Evolutionary conservation across 1,140 invertebrate genomes (phyloP), one percentile per base, ranked within the genome.

Genomic region (Bombus vancouverensis): DNA sequence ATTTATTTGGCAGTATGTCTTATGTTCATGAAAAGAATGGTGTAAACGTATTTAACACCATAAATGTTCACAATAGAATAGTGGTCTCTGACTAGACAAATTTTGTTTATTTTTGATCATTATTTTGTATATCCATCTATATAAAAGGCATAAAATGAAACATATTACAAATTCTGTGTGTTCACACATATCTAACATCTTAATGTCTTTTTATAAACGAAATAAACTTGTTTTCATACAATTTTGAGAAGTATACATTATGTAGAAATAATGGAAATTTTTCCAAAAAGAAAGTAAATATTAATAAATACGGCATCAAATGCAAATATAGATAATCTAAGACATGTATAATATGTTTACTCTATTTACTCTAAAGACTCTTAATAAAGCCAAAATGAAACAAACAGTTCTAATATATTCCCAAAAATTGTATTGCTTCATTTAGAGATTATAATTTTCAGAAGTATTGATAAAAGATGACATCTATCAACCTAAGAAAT

Each of bases 1-100:
- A 68, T 15, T 28, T 44, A 66, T 59, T 85, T 75, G 84, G 84
- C 79, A 85, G 84, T 85, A 81, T 25, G n/a, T 74, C 10, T 81
- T 57, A 62, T 28, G 44, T 59, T 80, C 32, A 59, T 37, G 22
- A 22, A 42, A 15, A 37, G 22, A 18, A 59, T 25, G 25, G 28
- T 44, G 15, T 66, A 32, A 32, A 70, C 44, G 22, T 32, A 47
- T 39, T 62, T 73, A n/a, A 73, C 3, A 39, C 8, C 22, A 65
- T 65, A 37, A 39, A 39, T 62, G 39, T 80, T 39, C 25, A 28
- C 28, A 57, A 65, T n/a, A 66, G 22, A 59, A 15, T 44, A 66
- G 84, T 85, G 79, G 78, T 39, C 71, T 85, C 78, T 32, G 78
- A 74, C 70, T 74, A 81, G 70, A 81, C 53, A 47, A 62, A 39